Evolutionary conservation across 2,113 vertebrate genomes (phyloP).

Genomic region (Pterocles orientalis): DNA sequence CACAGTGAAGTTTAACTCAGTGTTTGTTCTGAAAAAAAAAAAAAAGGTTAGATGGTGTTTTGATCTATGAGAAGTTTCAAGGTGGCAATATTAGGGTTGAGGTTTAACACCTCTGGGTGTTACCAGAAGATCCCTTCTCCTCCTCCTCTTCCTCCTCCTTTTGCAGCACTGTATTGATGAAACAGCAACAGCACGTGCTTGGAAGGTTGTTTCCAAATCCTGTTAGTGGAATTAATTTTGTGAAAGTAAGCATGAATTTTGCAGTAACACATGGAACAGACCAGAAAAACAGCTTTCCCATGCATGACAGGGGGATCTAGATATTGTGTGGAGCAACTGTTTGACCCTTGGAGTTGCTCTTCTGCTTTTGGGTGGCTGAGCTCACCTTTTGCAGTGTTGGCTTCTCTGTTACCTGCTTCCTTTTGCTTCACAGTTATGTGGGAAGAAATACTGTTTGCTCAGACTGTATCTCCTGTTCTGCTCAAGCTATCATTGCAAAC

Average conservation of each 20-base stretch:
- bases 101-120: background rate
- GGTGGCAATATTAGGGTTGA: background rate
- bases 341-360: background rate
- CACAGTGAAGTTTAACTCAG: background rate
- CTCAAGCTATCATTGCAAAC: background rate
- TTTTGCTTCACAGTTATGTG: background rate
- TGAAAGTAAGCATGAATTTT: conserved; percentile 39
- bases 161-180: background rate
- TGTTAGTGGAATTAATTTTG: conserved; percentile 44
- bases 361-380: background rate
- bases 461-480: background rate
- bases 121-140: background rate
- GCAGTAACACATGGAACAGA: background rate
- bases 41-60: background rate
- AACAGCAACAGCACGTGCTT: background rate
- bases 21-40: background rate
- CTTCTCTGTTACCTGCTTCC: background rate
- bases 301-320: background rate
- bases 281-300: background rate
- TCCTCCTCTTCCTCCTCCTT: background rate
- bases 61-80: background rate
- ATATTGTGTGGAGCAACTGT: fast-evolving
- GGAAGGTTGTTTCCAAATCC: conserved; percentile 6
- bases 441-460: background rate
- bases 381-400: background rate